Evolutionary conservation across 2,113 vertebrate species (phyloP), one percentile per base, ranked within the genome.

Genomic region (Urocynchramus pylzowi): DNA sequence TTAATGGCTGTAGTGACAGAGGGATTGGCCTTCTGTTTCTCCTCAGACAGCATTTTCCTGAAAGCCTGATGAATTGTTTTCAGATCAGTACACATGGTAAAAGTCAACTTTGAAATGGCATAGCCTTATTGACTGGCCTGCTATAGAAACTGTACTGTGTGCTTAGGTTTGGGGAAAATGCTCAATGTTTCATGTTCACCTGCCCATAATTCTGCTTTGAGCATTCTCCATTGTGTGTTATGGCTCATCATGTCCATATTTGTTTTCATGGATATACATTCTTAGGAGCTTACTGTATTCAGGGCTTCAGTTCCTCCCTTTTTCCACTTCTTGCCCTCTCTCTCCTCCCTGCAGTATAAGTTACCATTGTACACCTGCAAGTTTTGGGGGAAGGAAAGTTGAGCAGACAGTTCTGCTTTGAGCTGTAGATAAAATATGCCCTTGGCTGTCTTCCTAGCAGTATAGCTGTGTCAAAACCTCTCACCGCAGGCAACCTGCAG

Each of bases 31-130:
- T 57, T 68, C 30, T 37, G 19, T 65, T 50, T 84, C 27, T 85
- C 45, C 83, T 92, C 7, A 2, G 33, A 28, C 37, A 64, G 33
- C 59, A 21, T 49, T 77, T 93, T 71, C 39, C 74, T 87, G 49
- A 59, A 77, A 90, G 61, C 20, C 22, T 59, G 65, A 42, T 68
- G 7, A 61, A 57, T 77, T 91, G 31, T 87, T 84, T 85, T 60
- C 52, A 89, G 63, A 69, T 74, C 30, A 77, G 35, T 33, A 37
- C 1, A 2, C 24, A 8, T 20, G 42, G 83, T 71, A 87, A 77
- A 89, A 89, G 26, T 61, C 63, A 63, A n/a, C 79, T 90, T 90
- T 49, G 44, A 86, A 90, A 87, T 44, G 28, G 20, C 45, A 53
- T 68, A 50, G 23, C n/a, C 18, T 75, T 67, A 16, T 76, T 74